These are phyloP conservation scores for Heliothis subflexa DNA, from an alignment of 1,140 invertebrate species.

Conservation along the genomic window DNA sequence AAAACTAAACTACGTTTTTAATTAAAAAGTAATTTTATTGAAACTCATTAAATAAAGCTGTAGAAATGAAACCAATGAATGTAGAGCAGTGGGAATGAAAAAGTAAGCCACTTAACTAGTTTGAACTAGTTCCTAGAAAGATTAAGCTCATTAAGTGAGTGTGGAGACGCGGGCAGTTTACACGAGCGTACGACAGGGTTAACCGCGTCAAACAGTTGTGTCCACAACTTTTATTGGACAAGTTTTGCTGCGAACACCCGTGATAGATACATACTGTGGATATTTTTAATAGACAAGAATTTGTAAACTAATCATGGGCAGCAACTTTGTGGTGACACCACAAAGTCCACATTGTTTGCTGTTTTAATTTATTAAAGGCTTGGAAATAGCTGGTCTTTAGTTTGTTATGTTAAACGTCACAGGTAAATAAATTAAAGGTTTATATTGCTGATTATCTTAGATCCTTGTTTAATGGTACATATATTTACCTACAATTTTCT, in stretches of 20 bases:
- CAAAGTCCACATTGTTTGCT: neutral
- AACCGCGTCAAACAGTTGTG: constrained; percentile 37
- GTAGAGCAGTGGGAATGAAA: constrained; percentile 9
- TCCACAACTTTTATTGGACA: constrained; percentile 44
- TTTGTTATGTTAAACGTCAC: too few species aligned
- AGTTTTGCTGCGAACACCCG: constrained; percentile 7
- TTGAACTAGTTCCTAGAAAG: constrained; percentile 21
- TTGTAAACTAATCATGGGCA: constrained; percentile 10
- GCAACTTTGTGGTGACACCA: neutral
- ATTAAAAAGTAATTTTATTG: neutral
- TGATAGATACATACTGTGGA: neutral
- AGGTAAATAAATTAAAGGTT: too few species aligned
- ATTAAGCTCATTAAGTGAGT: constrained; percentile 43
- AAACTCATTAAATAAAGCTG: neutral
- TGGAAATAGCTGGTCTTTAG: neutral
- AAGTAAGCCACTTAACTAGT: constrained; percentile 13
- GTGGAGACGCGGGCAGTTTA: constrained; percentile 26
- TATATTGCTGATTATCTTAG: too few species aligned
- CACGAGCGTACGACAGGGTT: constrained; percentile 20
- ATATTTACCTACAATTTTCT: too few species aligned
- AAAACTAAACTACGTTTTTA: neutral
- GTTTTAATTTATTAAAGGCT: neutral
- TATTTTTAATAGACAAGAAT: constrained; percentile 22
- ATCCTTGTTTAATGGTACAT: too few species aligned
- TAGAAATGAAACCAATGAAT: constrained; percentile 18